Evolutionary conservation across 1,140 invertebrate species (phyloP), one percentile per base, ranked within the genome.

Genomic region (Conus betulinus): DNA sequence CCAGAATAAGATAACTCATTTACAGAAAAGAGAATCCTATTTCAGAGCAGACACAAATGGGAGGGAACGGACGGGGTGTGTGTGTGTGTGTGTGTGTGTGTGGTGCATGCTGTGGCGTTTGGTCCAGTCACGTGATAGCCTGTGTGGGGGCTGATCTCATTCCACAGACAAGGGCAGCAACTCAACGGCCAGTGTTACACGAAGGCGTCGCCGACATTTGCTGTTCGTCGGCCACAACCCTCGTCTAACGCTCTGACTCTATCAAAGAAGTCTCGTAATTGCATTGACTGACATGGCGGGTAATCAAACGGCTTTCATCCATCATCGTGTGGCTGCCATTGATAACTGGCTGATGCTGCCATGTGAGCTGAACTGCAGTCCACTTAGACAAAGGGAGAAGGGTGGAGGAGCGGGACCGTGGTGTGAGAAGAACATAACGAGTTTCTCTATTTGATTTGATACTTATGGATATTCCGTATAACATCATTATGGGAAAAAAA

Each of bases 271-370:
- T 5, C 25, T 7, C 15, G 76, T 78, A 78, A 78, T 78, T 78
- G 76, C 76, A 11, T 13, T 15, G 25, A 39, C 15, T 10, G 76
- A 78, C 76, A 78, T 78, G 76, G 76, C 8, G 27, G 39, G 15
- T 78, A 78, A 78, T 25, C 76, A 78, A 27, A 60, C 8, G 27
- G 76, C n/a, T 15, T 78, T 78, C 76, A 78, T 78, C 76, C 76
- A n/a, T 78, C 76, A 27, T 51, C 76, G 15, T 78, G 25, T 78
- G 11, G 76, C 76, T 8, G n/a, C 76, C 76, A 78, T 78, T n/a
- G n/a, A 39, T 78, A 25, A 78, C 76, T 10, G 25, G 3, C 27
- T 39, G 11, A 39, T 39, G n/a, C 76, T 11, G 76, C 27, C 57
- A 60, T 60, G 57, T 25, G 7, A 78, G 23, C 25, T 13, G 25